Base-by-base conservation (phyloP, 1,140 invertebrate species). In the Sinella curviseta region DNA sequence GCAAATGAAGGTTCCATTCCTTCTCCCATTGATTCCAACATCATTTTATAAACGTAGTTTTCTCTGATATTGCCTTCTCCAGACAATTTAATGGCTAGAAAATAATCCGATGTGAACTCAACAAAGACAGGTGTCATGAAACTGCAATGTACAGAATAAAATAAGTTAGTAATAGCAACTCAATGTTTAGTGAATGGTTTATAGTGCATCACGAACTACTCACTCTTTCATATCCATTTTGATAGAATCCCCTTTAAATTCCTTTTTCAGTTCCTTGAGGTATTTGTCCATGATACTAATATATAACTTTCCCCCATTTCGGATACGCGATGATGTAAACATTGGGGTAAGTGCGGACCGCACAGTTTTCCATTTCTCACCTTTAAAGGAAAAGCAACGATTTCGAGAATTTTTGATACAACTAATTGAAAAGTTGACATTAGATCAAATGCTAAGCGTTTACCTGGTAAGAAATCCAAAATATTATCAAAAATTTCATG, bases 301-400 rank as follows among this genome's bases (percentile, higher is more conserved):
- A 26, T n/a, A n/a, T 14, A 60, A 60, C 24, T 60, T 26, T 60
- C 24, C 14, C 57, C 57, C 57, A 4, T 26, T 16, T 16, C 57
- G 12, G 24, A 60, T 60, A 3, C 57, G 12, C 4, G 57, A 60
- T 12, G 12, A 3, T n/a, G 57, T 67, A 31, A 77, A 70, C 30
- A 33, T 39, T 35, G 77, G 77, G 34, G 57, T 65, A 14, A 70
- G 1, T 35, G 1, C 12, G 67, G 31, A 33, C 28, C 77, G 3
- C 8, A 77, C 60, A 26, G 24, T 48, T 77, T 70, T 77, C 77
- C 77, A 77, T 34, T 87, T 85, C 16, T 87, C 57, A 14, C 57
- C 57, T 60, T 8, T 17, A 48, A 31, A 28, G 33, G 28, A 77
- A 77, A 77, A 77, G 24, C 24, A 4, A 60, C 14, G 17, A 8